Evolutionary conservation across 2,888 invertebrate species (phyloP), one percentile per base, ranked within the genome.

Genomic region (Mimas tiliae): DNA sequence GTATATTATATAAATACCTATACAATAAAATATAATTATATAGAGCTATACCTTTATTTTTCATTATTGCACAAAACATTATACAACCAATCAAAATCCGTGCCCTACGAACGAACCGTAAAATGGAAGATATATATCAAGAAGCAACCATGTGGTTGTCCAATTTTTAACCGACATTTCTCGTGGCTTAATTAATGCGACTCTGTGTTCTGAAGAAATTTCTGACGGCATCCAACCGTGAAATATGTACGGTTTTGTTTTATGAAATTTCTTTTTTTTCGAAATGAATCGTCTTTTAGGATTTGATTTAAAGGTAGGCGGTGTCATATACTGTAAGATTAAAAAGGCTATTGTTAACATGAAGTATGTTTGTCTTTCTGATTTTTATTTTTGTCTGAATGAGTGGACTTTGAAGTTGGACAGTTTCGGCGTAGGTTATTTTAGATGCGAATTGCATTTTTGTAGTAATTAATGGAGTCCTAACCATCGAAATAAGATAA

Each of bases 101-200:
- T 34, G 16, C 33, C 34, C 12, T 63, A n/a, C 42, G 63, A 63
- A 51, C 63, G 63, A 53, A 66, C 63, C 63, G 42, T 47, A 42
- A 45, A 62, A 75, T 70, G 72, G 72, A 70, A 72, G 70, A 75
- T 74, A 75, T 76, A 78, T 76, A 74, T 75, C 69, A 74, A 70
- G 69, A 67, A 63, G 68, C 70, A 65, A 69, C 70, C 74, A 76
- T 73, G 72, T 76, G 72, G 70, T 69, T 69, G 64, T 65, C 64
- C 71, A 68, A 70, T 70, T 75, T 76, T 75, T 71, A 72, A 70
- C 70, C 66, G 63, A 34, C 58, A 58, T 66, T 72, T 73, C 70
- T 72, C 75, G 69, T 68, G 72, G 72, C 68, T 70, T 75, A 79
- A 79, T 77, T 79, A 79, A 79, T 79, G 77, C 73, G 74, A 73